phyloP scores from a whole-genome alignment of 2,113 vertebrate species.

The Ranitomeya variabilis region DNA sequence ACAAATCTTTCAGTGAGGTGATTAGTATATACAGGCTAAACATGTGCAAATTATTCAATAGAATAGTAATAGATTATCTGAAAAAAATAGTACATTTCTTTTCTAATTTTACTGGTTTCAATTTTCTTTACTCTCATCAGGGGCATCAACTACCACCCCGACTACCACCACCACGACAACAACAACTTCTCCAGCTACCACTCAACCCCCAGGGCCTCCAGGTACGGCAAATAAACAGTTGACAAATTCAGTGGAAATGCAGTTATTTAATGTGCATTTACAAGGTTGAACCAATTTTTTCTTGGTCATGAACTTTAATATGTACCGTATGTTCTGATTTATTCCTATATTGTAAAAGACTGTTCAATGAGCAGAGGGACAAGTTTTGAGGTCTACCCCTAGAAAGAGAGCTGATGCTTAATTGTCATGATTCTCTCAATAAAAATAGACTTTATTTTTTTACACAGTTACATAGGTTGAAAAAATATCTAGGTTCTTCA shows the following conservation, averaged over 20 bases:
- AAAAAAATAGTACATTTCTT: no score
- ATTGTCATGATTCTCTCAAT: no score
- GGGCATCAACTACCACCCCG: not conserved
- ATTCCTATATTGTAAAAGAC: not conserved
- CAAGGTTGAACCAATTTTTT: not conserved
- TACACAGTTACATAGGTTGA: no score
- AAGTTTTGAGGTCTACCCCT: not conserved
- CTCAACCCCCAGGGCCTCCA: not conserved
- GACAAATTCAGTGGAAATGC: not conserved
- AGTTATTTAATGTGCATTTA: not conserved
- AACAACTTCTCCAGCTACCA: not conserved
- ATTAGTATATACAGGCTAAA: no score
- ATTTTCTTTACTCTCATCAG: not conserved
- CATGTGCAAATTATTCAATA: no score
- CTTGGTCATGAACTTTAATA: not conserved
- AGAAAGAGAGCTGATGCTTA: no score
- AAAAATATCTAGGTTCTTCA: no score
- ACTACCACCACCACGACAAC: not conserved
- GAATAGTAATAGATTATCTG: no score
- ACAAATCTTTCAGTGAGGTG: no score
- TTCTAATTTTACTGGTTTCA: not conserved
- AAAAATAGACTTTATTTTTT: no score
- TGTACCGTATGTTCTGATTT: not conserved
- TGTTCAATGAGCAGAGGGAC: not conserved
- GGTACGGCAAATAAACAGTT: not conserved